Percentiles rank a stretch among this genome's conserved stretches.
Conservation (phyloP, 1,140 invertebrate species). For the Achatina immaculata region DNA sequence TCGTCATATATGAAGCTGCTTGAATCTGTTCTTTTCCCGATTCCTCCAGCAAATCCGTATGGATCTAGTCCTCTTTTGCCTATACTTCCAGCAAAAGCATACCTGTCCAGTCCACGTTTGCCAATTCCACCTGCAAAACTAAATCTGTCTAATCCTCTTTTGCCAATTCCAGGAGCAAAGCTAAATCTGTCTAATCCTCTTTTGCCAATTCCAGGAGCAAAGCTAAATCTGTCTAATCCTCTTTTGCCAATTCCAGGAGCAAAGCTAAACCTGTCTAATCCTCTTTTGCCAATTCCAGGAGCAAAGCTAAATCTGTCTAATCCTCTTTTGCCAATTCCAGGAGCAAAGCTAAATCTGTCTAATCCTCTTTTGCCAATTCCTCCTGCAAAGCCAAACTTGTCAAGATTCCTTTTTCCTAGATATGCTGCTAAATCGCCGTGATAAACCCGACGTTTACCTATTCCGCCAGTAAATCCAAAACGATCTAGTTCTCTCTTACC, state of each 20-base stretch:
- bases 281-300: conserved; percentile 15
- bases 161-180: conserved; percentile 11
- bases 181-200: conserved; percentile 1
- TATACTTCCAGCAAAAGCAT: conserved; percentile 13
- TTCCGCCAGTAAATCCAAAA: conserved; percentile 12
- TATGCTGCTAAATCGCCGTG: not conserved
- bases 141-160: conserved; percentile 15
- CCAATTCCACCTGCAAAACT: conserved; percentile 31
- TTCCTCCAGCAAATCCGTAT: conserved; percentile 1
- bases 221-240: conserved; percentile 12
- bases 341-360: conserved; percentile 6
- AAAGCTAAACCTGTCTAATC: conserved; percentile 1
- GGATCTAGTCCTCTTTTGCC: conserved; percentile 29
- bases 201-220: conserved; percentile 20
- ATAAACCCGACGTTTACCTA: conserved; percentile 19
- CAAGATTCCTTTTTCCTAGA: conserved; percentile 16
- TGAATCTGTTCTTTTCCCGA: conserved; percentile 18
- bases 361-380: conserved; percentile 9
- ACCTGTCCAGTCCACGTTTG: conserved; percentile 24
- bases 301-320: conserved; percentile 14
- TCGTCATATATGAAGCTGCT: conserved; percentile 1
- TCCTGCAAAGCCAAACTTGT: conserved; percentile 23
- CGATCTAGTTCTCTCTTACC: conserved; percentile 22
- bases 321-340: conserved; percentile 25
- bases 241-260: conserved; percentile 12